Evolutionary conservation across 2,888 invertebrate genomes (phyloP).

Genomic region (Agriopis aurantiaria): DNA sequence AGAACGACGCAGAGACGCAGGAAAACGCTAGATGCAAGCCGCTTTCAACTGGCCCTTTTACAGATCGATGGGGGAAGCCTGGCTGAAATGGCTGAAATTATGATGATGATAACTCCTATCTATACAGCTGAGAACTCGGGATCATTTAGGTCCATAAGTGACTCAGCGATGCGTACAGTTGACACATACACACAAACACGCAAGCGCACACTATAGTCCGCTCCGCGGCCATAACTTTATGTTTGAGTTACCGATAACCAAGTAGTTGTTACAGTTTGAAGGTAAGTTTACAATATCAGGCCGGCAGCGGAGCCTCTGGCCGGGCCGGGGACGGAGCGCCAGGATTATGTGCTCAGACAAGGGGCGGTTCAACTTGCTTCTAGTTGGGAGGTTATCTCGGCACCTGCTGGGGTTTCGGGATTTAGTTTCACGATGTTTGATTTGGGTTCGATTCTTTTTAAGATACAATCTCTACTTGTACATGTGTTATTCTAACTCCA

Average conservation of each 20-base stretch:
- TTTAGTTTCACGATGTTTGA: background rate
- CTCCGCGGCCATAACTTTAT: background rate
- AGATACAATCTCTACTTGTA: background rate
- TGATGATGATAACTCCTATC: too few relatives aligned
- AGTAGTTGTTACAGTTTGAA: background rate
- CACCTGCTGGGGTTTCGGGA: background rate
- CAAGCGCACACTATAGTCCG: too few relatives aligned
- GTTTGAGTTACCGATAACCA: conserved; percentile 7
- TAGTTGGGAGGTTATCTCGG: conserved; percentile 4
- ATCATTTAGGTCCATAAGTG: too few relatives aligned
- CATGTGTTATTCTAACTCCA: background rate
- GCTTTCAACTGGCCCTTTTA: too few relatives aligned
- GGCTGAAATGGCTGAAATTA: too few relatives aligned
- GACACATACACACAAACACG: too few relatives aligned
- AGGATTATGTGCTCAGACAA: conserved; percentile 8
- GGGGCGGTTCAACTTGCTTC: background rate
- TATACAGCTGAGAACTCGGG: too few relatives aligned
- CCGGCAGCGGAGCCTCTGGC: background rate
- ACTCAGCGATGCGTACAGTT: too few relatives aligned
- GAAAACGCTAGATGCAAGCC: too few relatives aligned
- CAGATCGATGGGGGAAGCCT: too few relatives aligned
- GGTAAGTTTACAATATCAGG: background rate
- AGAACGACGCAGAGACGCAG: too few relatives aligned
- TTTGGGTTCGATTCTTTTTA: background rate
- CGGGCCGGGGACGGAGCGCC: background rate